Conservation (phyloP, 2,113 vertebrate genomes). For the Nothoprocta pentlandii region DNA sequence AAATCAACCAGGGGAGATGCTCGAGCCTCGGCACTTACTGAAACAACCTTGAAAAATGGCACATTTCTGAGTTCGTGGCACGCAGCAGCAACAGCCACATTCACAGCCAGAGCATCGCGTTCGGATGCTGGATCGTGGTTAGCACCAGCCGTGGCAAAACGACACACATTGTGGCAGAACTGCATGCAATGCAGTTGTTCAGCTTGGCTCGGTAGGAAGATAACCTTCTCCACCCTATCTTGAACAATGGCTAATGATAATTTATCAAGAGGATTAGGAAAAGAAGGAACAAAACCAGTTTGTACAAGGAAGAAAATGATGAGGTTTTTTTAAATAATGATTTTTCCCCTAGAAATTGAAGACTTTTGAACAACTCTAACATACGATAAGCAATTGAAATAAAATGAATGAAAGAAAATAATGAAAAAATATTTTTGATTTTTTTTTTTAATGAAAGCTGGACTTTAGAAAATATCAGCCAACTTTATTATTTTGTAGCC, state of each 20-base stretch:
- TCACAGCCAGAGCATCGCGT: fast-evolving
- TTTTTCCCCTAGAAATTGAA: not conserved
- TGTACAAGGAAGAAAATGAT: not conserved
- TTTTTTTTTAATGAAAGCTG: not conserved
- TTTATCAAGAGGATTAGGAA: not conserved
- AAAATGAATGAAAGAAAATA: fast-evolving
- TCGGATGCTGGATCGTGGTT: not conserved
- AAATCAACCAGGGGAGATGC: not conserved
- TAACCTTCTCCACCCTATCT: not conserved
- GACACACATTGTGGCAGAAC: not conserved
- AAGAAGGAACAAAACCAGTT: not conserved
- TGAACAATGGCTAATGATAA: not conserved
- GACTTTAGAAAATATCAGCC: not conserved
- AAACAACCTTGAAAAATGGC: not conserved
- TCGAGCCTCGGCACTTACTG: not conserved
- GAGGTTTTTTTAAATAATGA: not conserved
- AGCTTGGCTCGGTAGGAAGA: not conserved
- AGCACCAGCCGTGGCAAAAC: not conserved
- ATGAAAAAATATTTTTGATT: not conserved
- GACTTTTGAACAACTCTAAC: not conserved
- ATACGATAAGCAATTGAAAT: not conserved
- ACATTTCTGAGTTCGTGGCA: not conserved
- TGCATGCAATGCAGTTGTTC: not conserved
- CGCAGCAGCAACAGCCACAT: fast-evolving
- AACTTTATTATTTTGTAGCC: not conserved